phyloP scores from a whole-genome alignment of 2,113 vertebrate genomes.

The Ageneiosus marmoratus region DNA sequence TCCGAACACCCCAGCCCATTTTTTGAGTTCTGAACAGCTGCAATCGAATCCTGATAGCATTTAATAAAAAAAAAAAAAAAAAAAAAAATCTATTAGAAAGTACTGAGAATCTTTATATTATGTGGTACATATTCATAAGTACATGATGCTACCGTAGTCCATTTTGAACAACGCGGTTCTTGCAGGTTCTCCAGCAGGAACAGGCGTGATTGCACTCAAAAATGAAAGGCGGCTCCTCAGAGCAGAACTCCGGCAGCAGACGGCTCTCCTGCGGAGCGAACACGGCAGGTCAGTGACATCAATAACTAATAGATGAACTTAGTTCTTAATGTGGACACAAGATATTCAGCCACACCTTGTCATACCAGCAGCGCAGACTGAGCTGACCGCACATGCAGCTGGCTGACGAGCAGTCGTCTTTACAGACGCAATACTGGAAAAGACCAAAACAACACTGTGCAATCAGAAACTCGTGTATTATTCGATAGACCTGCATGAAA shows the following conservation, averaged over 20 bases:
- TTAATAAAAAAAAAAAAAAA: neutral
- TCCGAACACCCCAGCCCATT: conserved; percentile 94
- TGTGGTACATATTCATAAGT: neutral
- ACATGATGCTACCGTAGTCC: conserved; percentile 83
- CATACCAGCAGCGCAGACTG: conserved; percentile 97
- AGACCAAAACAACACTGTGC: neutral
- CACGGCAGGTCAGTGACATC: neutral
- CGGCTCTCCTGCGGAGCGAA: conserved; percentile 78
- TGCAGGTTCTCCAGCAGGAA: conserved; percentile 93
- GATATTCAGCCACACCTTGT: conserved; percentile 78
- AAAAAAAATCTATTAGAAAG: neutral
- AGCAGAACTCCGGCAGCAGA: conserved; percentile 94
- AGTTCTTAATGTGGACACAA: neutral
- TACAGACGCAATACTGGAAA: conserved; percentile 91
- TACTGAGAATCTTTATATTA: neutral
- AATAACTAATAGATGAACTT: neutral
- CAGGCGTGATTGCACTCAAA: conserved; percentile 98
- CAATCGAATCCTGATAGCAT: conserved; percentile 79
- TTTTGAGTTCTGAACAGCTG: conserved; percentile 89
- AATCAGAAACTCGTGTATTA: neutral
- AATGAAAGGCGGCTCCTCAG: conserved; percentile 88
- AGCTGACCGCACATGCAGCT: conserved; percentile 98
- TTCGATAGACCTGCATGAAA: neutral
- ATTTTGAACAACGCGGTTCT: conserved; percentile 94
- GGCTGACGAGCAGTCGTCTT: conserved; percentile 94